Base-by-base conservation (phyloP, 2,797 vertebrate genomes). In the Cheirogaleus major region DNA sequence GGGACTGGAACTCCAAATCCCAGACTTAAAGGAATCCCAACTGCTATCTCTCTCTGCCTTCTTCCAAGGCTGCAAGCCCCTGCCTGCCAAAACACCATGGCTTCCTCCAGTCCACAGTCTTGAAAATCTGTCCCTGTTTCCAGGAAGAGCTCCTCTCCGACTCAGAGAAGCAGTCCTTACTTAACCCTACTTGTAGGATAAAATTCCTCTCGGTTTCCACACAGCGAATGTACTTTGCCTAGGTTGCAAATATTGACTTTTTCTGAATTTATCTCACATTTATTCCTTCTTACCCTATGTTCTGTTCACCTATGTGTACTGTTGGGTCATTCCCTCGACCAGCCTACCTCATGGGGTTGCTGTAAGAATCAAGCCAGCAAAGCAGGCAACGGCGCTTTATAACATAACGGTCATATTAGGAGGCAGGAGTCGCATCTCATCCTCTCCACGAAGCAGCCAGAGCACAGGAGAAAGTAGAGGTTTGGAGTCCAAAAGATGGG, bases 211-310 rank as follows among this genome's bases (percentile, higher is more conserved):
- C 45, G 32, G 89, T 92, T 96, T 87, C 67, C 59, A 76, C 41
- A 15, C 32, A 78, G 91, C 2, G 4, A 93, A 85, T 67, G 35
- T 78, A 86, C 94, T 95, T 81, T 50, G 90, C 57, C 38, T 65
- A 78, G 73, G 94, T 69, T 91, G 69, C 89, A 76, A 94, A 97
- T 91, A 94, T 94, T 95, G 94, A 95, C 96, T 91, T 91, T 90
- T 92, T 94, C 95, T 97, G 92, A 73, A 81, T 94, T 88, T 95
- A 67, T 92, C 52, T 81, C 84, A 52, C 55, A 86, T 72, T 86
- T 86, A 89, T 73, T 89, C 75, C 59, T 92, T 86, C 61, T 76
- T 89, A 59, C 38, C 63, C 67, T 61, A 22, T 7, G 59, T 41
- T 93, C 78, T 86, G 10, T 95, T 86, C 84, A 82, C 89, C 78